Percentiles rank a stretch among this genome's conserved stretches.
phyloP scores from a whole-genome alignment of 1,140 invertebrate genomes.

The Phenacoccus solenopsis region DNA sequence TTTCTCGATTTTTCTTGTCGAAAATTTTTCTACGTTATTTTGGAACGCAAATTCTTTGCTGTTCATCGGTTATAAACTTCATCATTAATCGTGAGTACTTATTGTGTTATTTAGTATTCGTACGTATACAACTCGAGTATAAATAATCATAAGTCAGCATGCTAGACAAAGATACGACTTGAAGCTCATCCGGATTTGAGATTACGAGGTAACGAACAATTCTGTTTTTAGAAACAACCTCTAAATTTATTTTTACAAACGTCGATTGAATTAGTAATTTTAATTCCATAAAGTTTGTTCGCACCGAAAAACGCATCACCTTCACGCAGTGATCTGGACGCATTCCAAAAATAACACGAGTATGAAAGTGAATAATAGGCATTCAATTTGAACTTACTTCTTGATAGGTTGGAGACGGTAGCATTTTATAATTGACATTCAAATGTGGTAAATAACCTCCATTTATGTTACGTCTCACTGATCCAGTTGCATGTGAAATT shows the following conservation, averaged over 20 bases:
- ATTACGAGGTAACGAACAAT: no score
- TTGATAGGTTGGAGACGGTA: neutral
- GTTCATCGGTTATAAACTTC: no score
- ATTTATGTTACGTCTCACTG: neutral
- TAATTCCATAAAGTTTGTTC: neutral
- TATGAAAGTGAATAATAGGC: neutral
- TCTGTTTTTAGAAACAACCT: neutral
- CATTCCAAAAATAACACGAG: neutral
- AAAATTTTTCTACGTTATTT: neutral
- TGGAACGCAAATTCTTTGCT: no score
- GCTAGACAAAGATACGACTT: neutral
- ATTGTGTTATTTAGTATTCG: no score
- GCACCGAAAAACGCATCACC: neutral
- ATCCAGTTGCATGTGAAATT: neutral
- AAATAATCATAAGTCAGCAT: neutral
- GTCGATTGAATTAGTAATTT: neutral
- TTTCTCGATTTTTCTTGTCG: no score
- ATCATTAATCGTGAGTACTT: no score
- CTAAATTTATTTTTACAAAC: neutral
- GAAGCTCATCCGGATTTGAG: neutral
- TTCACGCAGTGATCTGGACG: neutral
- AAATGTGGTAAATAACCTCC: slow-evolving; percentile 1
- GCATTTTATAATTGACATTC: slow-evolving; percentile 13
- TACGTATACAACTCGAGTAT: no score
- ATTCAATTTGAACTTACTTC: neutral